Evolutionary conservation across 2,113 vertebrate species (phyloP), one percentile per base, ranked within the genome.

Genomic region (Motacilla alba): DNA sequence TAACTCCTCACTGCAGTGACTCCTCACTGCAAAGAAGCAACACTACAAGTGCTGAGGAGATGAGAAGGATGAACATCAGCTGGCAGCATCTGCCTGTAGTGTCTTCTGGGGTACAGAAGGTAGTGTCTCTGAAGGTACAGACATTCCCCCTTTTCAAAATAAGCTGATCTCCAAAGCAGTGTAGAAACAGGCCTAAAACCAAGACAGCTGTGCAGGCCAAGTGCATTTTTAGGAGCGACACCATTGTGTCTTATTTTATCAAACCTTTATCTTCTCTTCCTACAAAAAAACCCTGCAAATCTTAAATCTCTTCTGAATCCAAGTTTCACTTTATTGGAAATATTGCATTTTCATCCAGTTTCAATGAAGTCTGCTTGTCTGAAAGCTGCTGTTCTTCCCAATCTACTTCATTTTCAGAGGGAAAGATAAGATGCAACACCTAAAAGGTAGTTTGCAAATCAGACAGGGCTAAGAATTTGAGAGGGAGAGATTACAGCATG

Each of bases 301-400:
- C 18, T 58, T 56, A 75, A 74, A 63, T 63, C 52, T 62, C 10
- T 50, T 58, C 17, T 0, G 0, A 62, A 9, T 52, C 46, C 27
- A 2, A 44, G 11, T 58, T 67, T 33, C 50, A 67, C 10, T 49
- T 31, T 21, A 73, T 1, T 24, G 26, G 35, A 83, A 43, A 53
- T n/a, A 19, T n/a, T 0, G 0, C 19, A 59, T 59, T 9, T 66
- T 59, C 41, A 85, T 43, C 23, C 19, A 0, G 4, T 59, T 92
- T 92, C 62, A 82, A 6, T 26, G 10, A 52, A 67, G 22, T 16
- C 64, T 49, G 27, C 10, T 11, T 28, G 15, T 41, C 43, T 39
- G 39, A 69, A 76, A 74, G 41, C 8, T 52, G 26, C 26, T 82
- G 28, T 52, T 74, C 26, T 72, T 75, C 39, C 64, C 74, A 85